Evolutionary conservation across 2,888 invertebrate genomes (phyloP).

Genomic region (Trichacis sp.): DNA sequence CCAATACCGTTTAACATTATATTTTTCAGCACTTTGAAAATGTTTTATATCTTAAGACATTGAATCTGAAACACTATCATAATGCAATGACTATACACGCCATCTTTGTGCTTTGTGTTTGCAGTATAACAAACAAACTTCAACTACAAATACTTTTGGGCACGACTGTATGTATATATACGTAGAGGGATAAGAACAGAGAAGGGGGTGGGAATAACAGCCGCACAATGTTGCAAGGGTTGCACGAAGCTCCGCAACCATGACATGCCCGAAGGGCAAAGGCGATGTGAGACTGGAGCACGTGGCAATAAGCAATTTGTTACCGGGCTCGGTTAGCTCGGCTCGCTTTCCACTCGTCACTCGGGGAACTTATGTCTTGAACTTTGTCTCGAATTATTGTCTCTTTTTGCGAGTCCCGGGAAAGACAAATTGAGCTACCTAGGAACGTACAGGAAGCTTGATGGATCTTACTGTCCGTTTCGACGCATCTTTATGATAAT

Average conservation of each 20-base stretch:
- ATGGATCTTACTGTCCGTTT: neutral
- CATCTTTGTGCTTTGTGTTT: too few species aligned
- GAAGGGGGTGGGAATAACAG: constrained; percentile 5
- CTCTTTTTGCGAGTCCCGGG: neutral
- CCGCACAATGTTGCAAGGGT: constrained; percentile 24
- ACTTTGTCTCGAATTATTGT: constrained; percentile 13
- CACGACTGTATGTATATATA: too few species aligned
- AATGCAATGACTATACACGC: too few species aligned
- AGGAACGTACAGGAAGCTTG: neutral
- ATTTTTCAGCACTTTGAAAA: too few species aligned
- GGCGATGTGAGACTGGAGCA: constrained; percentile 54
- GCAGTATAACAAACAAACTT: too few species aligned
- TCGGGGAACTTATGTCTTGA: constrained; percentile 9
- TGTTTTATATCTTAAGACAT: too few species aligned
- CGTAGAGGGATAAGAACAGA: neutral
- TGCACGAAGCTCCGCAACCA: constrained; percentile 40
- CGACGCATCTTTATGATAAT: neutral
- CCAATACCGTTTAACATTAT: too few species aligned
- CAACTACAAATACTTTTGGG: too few species aligned
- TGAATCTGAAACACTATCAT: too few species aligned
- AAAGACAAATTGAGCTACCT: constrained; percentile 4
- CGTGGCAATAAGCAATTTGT: constrained; percentile 63
- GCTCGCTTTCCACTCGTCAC: constrained; percentile 18
- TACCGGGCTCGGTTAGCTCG: constrained; percentile 47
- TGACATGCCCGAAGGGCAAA: constrained; percentile 37